phyloP scores from a whole-genome alignment of 2,888 invertebrate genomes.

The Lasioglossum morio region DNA sequence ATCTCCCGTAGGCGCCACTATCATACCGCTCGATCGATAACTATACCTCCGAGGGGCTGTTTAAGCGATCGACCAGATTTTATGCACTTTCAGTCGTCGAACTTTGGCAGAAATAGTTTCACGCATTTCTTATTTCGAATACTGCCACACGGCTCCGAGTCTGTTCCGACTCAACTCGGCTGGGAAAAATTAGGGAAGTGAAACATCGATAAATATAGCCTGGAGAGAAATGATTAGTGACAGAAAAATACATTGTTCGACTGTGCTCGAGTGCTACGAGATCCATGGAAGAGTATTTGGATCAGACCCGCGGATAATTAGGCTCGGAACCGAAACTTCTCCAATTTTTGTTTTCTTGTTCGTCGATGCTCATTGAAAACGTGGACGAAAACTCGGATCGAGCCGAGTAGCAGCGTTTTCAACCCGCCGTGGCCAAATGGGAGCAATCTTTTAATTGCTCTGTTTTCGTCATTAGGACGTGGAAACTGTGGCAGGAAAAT shows the following conservation, averaged over 20 bases:
- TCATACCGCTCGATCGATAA: background rate
- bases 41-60: background rate
- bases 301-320: background rate
- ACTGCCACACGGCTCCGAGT: too few species aligned
- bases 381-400: background rate
- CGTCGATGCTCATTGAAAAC: background rate
- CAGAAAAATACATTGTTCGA: background rate
- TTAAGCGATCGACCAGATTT: background rate
- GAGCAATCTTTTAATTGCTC: slow-evolving; percentile 2
- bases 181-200: too few species aligned
- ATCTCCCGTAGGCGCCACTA: background rate
- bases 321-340: background rate
- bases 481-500: background rate
- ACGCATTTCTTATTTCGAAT: background rate
- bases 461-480: slow-evolving; percentile 16
- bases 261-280: background rate
- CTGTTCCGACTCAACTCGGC: too few species aligned
- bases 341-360: background rate
- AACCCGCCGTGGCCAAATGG: background rate
- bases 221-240: too few species aligned
- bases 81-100: background rate
- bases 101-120: too few species aligned
- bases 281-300: background rate
- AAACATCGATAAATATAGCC: too few species aligned
- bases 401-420: background rate